Conservation (phyloP, 2,113 vertebrate species). For the Cettia cetti region DNA sequence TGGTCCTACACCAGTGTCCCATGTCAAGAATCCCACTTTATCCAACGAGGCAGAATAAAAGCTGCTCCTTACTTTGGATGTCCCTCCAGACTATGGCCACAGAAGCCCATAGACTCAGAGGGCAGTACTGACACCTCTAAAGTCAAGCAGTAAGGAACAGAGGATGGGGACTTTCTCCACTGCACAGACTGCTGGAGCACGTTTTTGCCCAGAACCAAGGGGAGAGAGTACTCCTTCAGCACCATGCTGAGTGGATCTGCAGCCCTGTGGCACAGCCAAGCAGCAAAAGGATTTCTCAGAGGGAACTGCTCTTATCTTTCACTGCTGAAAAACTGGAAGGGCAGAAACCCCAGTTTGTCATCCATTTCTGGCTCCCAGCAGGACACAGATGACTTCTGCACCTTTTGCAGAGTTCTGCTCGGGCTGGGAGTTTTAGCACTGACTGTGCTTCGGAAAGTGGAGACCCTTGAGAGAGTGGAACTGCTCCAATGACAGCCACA, state of each 20-base stretch:
- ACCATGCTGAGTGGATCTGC: not conserved
- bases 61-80: not conserved
- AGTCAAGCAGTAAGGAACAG: not conserved
- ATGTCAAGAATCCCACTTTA: not conserved
- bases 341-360: not conserved
- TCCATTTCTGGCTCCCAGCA: not conserved
- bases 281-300: not conserved
- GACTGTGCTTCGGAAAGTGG: not conserved
- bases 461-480: not conserved
- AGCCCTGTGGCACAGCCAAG: not conserved
- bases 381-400: not conserved
- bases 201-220: not conserved
- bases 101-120: not conserved
- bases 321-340: not conserved
- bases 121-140: not conserved
- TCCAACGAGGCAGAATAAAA: not conserved
- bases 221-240: not conserved
- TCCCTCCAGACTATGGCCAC: not conserved
- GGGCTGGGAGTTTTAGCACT: not conserved
- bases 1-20: not conserved
- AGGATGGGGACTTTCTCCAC: not conserved
- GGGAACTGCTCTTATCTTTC: not conserved
- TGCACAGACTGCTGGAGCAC: not conserved
- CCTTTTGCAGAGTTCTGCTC: not conserved
- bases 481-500: not conserved